Evolutionary conservation across 2,797 vertebrate genomes (phyloP).

Genomic region (Tokudaia tokunoshimensis): DNA sequence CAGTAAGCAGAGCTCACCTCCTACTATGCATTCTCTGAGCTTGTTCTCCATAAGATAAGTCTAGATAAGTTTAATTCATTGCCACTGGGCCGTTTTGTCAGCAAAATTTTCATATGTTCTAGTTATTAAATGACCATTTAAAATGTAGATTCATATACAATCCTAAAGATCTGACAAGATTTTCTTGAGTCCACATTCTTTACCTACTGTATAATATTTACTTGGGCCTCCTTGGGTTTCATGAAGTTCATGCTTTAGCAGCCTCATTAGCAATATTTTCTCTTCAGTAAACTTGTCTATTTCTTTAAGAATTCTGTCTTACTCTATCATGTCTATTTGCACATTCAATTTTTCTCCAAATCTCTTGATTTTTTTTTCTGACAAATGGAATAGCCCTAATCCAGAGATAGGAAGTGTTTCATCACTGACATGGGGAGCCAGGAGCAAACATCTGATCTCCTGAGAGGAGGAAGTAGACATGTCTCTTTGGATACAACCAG

Average conservation of each 20-base stretch:
- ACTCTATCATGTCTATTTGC: background rate
- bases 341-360: background rate
- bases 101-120: background rate
- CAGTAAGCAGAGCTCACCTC: background rate
- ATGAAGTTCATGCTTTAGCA: background rate
- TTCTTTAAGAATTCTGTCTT: background rate
- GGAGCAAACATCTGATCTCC: background rate
- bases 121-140: conserved; percentile 13
- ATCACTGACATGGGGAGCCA: background rate
- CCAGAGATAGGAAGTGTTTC: background rate
- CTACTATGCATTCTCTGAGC: background rate
- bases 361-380: background rate
- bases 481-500: background rate
- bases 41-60: background rate
- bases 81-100: background rate
- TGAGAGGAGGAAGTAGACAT: background rate
- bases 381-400: background rate
- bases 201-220: background rate
- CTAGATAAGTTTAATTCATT: background rate
- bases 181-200: background rate
- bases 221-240: background rate
- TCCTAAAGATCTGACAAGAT: background rate
- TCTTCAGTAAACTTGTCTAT: background rate
- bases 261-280: background rate
- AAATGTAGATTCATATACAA: background rate